Conservation (phyloP, 1,140 invertebrate species). For the Macrobrachium nipponense region DNA sequence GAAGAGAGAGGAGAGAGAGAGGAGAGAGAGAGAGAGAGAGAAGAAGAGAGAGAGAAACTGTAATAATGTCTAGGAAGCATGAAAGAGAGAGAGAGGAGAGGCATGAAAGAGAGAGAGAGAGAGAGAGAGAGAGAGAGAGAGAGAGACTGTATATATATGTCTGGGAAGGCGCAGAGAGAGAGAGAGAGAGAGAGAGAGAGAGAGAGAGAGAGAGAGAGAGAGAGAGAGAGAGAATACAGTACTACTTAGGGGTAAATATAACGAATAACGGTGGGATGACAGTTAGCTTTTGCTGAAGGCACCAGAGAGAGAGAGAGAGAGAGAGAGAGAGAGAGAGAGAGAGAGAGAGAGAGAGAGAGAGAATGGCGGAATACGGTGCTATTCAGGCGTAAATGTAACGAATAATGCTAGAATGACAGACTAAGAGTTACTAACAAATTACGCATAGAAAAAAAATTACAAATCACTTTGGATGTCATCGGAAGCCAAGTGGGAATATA, state of each 20-base stretch:
- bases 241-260: background rate
- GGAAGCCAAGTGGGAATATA: too few species aligned
- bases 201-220: conserved; percentile 23
- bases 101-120: background rate
- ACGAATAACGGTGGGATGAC: background rate
- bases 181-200: conserved; percentile 1
- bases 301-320: background rate
- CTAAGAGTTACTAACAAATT: background rate
- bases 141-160: too few species aligned
- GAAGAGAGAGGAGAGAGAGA: conserved; percentile 5
- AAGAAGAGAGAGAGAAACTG: conserved; percentile 11
- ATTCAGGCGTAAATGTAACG: background rate
- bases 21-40: conserved; percentile 24
- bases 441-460: conserved; percentile 3
- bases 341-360: background rate
- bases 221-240: background rate
- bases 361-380: background rate
- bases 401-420: background rate
- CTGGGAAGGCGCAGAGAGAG: too few species aligned
- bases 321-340: background rate
- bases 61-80: background rate
- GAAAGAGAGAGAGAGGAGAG: background rate
- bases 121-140: conserved; percentile 26
- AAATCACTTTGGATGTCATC: background rate
- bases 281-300: background rate